Conservation (phyloP, 1,140 invertebrate genomes). For the Papilio aristodemus region DNA sequence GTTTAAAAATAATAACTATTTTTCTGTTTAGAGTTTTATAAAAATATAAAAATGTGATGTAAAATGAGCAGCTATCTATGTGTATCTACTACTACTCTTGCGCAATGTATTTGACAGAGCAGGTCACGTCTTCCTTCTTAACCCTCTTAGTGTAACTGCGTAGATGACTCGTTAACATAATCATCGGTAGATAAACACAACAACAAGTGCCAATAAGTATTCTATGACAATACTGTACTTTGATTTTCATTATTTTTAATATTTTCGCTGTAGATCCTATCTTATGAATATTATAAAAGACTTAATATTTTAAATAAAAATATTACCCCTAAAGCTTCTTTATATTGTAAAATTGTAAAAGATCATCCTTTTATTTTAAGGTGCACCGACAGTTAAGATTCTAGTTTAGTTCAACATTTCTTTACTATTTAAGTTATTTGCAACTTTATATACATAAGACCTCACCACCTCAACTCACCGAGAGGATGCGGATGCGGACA, state of each 20-base stretch:
- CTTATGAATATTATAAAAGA: conserved; percentile 21
- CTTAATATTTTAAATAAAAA: conserved; percentile 25
- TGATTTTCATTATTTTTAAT: not conserved
- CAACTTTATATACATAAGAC: too few relatives aligned
- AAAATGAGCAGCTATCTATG: conserved; percentile 1
- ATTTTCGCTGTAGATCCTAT: too few relatives aligned
- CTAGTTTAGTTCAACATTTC: conserved; percentile 20
- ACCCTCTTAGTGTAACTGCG: conserved; percentile 55
- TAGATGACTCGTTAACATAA: conserved; percentile 38
- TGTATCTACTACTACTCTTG: conserved; percentile 26
- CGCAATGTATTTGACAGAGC: conserved; percentile 44
- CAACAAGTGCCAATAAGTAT: conserved; percentile 40
- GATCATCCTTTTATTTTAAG: conserved; percentile 21
- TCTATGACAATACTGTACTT: conserved; percentile 28
- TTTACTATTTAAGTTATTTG: not conserved
- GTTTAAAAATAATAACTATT: too few relatives aligned
- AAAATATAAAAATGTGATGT: conserved; percentile 14
- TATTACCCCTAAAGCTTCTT: conserved; percentile 2
- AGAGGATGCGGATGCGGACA: too few relatives aligned
- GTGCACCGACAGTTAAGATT: conserved; percentile 22
- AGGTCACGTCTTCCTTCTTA: conserved; percentile 73
- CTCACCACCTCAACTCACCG: too few relatives aligned
- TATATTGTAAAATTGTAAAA: conserved; percentile 23
- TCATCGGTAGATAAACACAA: conserved; percentile 33
- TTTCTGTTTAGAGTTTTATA: not conserved